Evolutionary conservation across 2,888 invertebrate genomes (phyloP), one percentile per base, ranked within the genome.

Genomic region (Orthosia incerta): DNA sequence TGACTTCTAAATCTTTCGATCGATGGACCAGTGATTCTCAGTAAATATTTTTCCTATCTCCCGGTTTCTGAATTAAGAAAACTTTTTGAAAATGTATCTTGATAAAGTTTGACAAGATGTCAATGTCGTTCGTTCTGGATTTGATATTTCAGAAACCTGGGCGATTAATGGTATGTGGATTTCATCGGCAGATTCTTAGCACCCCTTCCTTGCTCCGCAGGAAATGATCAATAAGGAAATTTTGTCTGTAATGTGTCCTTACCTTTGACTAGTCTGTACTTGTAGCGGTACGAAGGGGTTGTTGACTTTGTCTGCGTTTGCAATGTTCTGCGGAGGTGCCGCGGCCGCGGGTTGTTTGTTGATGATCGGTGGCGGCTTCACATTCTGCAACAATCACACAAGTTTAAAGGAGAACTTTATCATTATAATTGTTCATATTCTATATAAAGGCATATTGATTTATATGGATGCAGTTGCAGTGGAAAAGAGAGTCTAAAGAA

Each of bases 241-340:
- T 0, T 39, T 39, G 39, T 39, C 1, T 39, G 7, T 39, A 39
- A 3, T 16, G 4, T 45, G 3, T n/a, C n/a, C 88, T 90, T 67
- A 96, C 96, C 95, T 91, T 82, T 91, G 94, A 80, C 95, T 95
- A n/a, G 96, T 94, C 74, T 96, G 95, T 9, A 96, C 96, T 91
- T 96, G 96, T 7, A 96, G 90, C 2, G 96, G 96, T 15, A 96
- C 96, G 82, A 96, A 96, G 0, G 96, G 95, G 64, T 93, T 95
- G 84, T 71, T 86, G 46, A 90, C 80, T 72, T 91, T 93, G n/a
- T 95, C 93, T 0, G 83, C 79, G 76, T 75, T 39, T 39, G 39
- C 39, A 39, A 39, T 89, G 76, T 66, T 86, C 13, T 79, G 76
- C n/a, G 75, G 64, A n/a, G 80, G 76, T 20, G 71, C 77, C n/a